Evolutionary conservation across 2,113 vertebrate species (phyloP).

Genomic region (Mobula hypostoma): DNA sequence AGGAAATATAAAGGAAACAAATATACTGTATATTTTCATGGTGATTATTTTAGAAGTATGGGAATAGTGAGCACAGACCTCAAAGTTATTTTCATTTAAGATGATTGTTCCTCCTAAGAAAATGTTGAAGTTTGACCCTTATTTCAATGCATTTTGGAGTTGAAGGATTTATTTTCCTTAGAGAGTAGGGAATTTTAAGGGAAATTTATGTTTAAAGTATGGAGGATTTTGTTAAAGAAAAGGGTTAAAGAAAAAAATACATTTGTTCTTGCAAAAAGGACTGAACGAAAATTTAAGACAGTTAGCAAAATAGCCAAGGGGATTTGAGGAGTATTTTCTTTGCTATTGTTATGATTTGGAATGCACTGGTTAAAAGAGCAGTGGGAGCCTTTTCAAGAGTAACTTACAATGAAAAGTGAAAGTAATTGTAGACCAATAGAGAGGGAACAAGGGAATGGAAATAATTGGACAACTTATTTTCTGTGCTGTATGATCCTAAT

Average conservation of each 20-base stretch:
- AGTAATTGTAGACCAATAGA: background rate
- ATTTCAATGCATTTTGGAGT: background rate
- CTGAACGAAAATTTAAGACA: background rate
- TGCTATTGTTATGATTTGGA: background rate
- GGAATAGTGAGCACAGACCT: background rate
- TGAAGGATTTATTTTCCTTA: background rate
- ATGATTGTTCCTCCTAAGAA: background rate
- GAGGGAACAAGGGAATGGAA: background rate
- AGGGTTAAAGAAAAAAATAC: background rate
- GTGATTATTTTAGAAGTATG: background rate
- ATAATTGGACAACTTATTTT: background rate
- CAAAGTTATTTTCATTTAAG: background rate
- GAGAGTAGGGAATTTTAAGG: background rate
- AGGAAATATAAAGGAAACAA: background rate
- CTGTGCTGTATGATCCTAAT: background rate
- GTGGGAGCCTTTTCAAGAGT: background rate
- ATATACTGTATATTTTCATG: background rate
- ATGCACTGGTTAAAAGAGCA: background rate
- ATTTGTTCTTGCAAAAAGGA: background rate
- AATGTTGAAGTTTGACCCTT: background rate
- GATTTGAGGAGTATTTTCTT: background rate
- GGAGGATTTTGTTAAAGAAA: background rate
- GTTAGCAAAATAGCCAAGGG: background rate
- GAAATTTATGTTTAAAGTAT: background rate
- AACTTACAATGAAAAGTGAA: background rate